A percentile compares a stretch with the other conserved stretches of the same genome.
Evolutionary conservation across 1,140 invertebrate species (phyloP).

Genomic region (Cheumatopsyche charites): DNA sequence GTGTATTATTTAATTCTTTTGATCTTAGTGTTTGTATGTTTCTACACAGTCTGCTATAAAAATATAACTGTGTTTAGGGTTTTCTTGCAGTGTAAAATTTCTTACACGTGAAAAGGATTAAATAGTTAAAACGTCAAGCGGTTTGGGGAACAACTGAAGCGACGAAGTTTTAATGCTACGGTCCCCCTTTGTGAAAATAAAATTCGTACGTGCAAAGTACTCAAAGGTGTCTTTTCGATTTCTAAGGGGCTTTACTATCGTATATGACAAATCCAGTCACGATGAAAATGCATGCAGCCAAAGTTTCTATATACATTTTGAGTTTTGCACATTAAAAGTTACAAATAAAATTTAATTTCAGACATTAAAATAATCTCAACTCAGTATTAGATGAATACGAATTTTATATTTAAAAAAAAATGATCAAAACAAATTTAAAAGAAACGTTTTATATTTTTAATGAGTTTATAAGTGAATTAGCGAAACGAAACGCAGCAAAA

Average conservation of each 20-base stretch:
- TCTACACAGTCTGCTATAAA: too few relatives aligned
- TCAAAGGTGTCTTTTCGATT: background rate
- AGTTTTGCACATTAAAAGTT: too few relatives aligned
- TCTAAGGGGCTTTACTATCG: background rate
- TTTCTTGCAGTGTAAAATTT: constrained; percentile 2
- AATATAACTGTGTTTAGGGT: constrained; percentile 29
- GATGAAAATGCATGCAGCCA: too few relatives aligned
- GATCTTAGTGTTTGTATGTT: too few relatives aligned
- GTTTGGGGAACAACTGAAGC: constrained; percentile 29
- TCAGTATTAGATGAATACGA: too few relatives aligned
- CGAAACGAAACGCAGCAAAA: background rate
- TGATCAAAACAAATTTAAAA: background rate
- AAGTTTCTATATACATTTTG: too few relatives aligned
- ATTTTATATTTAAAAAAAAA: too few relatives aligned
- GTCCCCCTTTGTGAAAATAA: constrained; percentile 39
- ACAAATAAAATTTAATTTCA: too few relatives aligned
- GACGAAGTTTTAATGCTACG: constrained; percentile 47
- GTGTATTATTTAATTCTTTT: too few relatives aligned
- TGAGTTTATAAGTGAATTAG: constrained; percentile 14
- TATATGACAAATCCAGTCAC: background rate
- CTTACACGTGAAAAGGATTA: constrained; percentile 45
- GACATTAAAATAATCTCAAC: too few relatives aligned
- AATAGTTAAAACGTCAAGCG: constrained; percentile 37
- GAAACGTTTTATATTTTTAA: background rate
- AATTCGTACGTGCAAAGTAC: constrained; percentile 44